phyloP scores from a whole-genome alignment of 1,140 invertebrate genomes.

The Ceratoteleas bidentatus region DNA sequence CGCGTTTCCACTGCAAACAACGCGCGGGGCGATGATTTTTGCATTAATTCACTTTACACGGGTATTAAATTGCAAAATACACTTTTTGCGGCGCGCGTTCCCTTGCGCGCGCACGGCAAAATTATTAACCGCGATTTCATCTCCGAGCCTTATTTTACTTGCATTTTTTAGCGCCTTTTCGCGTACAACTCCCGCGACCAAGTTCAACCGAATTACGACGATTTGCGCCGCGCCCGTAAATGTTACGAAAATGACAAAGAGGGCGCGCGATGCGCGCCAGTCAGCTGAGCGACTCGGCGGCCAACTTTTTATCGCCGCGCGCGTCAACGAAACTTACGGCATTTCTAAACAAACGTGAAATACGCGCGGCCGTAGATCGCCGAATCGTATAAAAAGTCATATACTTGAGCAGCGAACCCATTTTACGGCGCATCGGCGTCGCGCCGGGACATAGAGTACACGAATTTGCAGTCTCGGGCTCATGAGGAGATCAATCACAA shows the following conservation, averaged over 20 bases:
- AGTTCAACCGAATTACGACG: too few relatives aligned
- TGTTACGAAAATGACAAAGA: slow-evolving; percentile 4
- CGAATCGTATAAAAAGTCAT: slow-evolving; percentile 52
- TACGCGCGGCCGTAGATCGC: slow-evolving; percentile 17
- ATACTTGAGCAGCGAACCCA: slow-evolving; percentile 32
- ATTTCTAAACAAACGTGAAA: slow-evolving; percentile 42
- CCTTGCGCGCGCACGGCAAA: too few relatives aligned
- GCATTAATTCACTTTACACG: too few relatives aligned
- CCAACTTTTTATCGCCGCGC: slow-evolving; percentile 11
- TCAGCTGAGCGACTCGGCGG: slow-evolving; percentile 15
- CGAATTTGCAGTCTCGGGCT: slow-evolving; percentile 42
- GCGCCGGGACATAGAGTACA: slow-evolving; percentile 19
- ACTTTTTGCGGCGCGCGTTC: too few relatives aligned
- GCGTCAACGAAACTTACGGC: slow-evolving; percentile 16
- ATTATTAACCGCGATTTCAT: too few relatives aligned
- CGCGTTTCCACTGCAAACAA: too few relatives aligned
- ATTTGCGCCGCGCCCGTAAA: not conserved
- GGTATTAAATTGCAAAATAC: too few relatives aligned
- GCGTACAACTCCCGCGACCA: too few relatives aligned
- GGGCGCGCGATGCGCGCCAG: not conserved
- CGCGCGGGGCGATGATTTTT: too few relatives aligned
- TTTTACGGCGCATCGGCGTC: slow-evolving; percentile 38
- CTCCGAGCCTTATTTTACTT: too few relatives aligned
- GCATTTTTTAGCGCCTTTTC: too few relatives aligned
- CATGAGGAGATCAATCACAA: slow-evolving; percentile 57